These are phyloP conservation scores for Panagrolaimus sp. DNA, from an alignment of 1,140 invertebrate species.

Conservation along the genomic window DNA sequence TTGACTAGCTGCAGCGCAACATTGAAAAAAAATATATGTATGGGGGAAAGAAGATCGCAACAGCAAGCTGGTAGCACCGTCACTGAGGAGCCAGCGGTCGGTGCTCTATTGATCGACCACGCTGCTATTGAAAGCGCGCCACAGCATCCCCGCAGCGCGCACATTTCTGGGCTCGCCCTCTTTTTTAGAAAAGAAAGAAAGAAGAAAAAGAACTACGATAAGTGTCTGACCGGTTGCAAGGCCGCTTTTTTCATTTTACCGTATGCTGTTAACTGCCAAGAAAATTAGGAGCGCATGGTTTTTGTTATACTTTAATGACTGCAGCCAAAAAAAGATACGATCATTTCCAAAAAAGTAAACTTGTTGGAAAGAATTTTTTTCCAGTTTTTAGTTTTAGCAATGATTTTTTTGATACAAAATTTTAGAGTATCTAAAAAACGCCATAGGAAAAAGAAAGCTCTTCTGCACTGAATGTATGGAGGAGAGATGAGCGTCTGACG, in stretches of 20 bases:
- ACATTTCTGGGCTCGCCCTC: constrained; percentile 13
- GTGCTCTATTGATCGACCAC: constrained; percentile 16
- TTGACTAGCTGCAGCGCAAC: too few relatives aligned
- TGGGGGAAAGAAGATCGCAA: neutral
- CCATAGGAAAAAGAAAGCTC: too few relatives aligned
- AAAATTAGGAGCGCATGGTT: neutral
- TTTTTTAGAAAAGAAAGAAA: constrained; percentile 1
- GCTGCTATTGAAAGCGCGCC: constrained; percentile 14
- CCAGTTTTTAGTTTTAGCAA: too few relatives aligned
- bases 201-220: constrained; percentile 11
- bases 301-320: neutral
- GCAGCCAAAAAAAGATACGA: constrained; percentile 1
- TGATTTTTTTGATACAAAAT: too few relatives aligned
- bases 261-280: too few relatives aligned
- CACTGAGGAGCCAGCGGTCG: constrained; percentile 17
- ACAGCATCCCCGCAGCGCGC: constrained; percentile 14
- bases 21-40: too few relatives aligned
- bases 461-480: too few relatives aligned
- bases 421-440: too few relatives aligned
- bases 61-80: constrained; percentile 8
- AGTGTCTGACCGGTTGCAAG: constrained; percentile 10
- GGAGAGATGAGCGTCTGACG: too few relatives aligned
- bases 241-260: too few relatives aligned
- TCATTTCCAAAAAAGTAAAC: neutral
- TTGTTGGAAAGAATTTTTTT: too few relatives aligned